Conservation (phyloP, 2,888 invertebrate species). For the Microctonus hyperodae region DNA sequence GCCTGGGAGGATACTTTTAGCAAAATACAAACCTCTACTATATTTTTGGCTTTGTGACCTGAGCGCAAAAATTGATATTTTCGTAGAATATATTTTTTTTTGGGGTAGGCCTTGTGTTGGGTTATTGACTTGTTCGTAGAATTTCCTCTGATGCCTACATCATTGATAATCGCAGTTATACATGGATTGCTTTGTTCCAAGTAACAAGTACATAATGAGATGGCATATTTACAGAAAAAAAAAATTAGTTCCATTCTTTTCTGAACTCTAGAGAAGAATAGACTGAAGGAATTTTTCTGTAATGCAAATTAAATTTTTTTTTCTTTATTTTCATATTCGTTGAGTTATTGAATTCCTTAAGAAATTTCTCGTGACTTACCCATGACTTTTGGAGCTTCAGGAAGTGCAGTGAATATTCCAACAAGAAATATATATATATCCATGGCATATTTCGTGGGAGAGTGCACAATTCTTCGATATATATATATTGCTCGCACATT, state of each 20-base stretch:
- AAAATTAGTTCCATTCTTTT: not conserved
- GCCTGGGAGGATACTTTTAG: not conserved
- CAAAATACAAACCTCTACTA: conserved; percentile 9
- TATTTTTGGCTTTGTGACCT: not conserved
- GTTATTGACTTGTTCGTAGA: conserved; percentile 20
- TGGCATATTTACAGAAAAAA: not conserved
- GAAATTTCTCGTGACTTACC: conserved; percentile 7
- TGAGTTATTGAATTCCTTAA: not conserved
- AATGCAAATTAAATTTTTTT: not conserved
- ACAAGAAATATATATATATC: conserved; percentile 15
- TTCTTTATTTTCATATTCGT: too few relatives aligned
- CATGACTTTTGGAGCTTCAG: conserved; percentile 12
- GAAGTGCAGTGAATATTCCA: conserved; percentile 3
- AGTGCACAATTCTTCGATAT: conserved; percentile 6
- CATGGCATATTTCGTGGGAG: conserved; percentile 17
- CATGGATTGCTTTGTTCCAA: not conserved
- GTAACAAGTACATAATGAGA: conserved; percentile 27
- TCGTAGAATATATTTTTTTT: conserved; percentile 25
- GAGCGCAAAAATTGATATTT: conserved; percentile 15
- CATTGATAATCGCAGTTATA: not conserved
- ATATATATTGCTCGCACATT: conserved; percentile 22
- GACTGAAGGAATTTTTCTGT: not conserved
- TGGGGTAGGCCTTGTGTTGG: not conserved
- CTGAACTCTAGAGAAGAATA: not conserved
- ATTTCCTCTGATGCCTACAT: conserved; percentile 10